Conservation (phyloP, 2,797 vertebrate genomes). For the Peromyscus nudipes region DNA sequence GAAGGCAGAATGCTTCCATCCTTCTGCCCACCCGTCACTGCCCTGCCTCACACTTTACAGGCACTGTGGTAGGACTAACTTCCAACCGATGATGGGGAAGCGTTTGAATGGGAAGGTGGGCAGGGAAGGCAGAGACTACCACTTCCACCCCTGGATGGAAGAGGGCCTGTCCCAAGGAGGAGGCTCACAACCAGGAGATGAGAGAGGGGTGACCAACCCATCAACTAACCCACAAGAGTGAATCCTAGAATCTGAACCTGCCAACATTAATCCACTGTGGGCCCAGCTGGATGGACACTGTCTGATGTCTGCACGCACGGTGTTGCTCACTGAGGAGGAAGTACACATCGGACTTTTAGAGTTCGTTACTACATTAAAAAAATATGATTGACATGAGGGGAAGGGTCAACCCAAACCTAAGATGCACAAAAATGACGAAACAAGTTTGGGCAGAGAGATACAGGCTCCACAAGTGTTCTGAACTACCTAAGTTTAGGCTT, state of each 20-base stretch:
- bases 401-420: neutral
- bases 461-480: neutral
- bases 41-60: neutral
- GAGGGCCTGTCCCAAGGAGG: neutral
- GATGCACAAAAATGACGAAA: neutral
- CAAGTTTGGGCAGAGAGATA: neutral
- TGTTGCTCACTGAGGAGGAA: neutral
- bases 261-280: neutral
- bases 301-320: neutral
- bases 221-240: neutral
- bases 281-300: neutral
- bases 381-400: neutral
- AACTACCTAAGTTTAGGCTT: neutral
- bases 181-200: neutral
- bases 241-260: neutral
- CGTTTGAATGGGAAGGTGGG: neutral
- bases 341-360: neutral
- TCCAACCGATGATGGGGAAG: neutral
- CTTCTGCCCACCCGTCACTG: neutral
- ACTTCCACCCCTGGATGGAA: neutral
- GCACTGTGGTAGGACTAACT: neutral
- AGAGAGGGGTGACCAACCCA: neutral
- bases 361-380: neutral
- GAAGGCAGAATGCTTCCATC: too few relatives aligned
- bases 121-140: neutral